These are phyloP conservation scores for Nesidiocoris tenuis DNA, from an alignment of 2,888 invertebrate species.

Conservation along the genomic window DNA sequence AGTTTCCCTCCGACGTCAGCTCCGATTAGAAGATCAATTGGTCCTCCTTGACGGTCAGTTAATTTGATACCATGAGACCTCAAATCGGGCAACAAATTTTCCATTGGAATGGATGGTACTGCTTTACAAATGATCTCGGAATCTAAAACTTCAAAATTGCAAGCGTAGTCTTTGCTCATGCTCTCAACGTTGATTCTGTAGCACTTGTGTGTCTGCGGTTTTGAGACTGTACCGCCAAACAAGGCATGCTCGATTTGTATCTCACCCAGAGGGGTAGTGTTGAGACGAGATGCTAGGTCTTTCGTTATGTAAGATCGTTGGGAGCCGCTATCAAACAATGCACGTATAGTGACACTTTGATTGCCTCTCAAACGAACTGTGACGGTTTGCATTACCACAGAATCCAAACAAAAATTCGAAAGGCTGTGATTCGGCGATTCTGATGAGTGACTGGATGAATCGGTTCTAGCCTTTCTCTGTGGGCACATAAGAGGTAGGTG, in stretches of 20 bases:
- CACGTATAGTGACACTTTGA: constrained; percentile 16
- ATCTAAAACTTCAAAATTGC: constrained; percentile 33
- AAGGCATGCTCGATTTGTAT: constrained; percentile 11
- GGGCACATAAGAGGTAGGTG: constrained; percentile 22
- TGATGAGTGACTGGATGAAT: neutral
- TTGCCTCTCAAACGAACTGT: neutral
- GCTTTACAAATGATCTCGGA: constrained; percentile 4
- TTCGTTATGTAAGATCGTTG: constrained; percentile 30
- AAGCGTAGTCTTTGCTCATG: constrained; percentile 8
- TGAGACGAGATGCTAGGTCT: neutral
- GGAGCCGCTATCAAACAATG: constrained; percentile 30
- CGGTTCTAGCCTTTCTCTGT: neutral
- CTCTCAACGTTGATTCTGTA: constrained; percentile 9
- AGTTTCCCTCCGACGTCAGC: constrained; percentile 33
- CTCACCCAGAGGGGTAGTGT: constrained; percentile 3
- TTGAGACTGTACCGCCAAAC: constrained; percentile 22
- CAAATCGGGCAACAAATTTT: neutral
- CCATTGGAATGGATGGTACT: neutral
- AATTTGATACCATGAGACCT: neutral
- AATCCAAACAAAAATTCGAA: neutral
- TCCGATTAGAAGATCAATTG: constrained; percentile 29
- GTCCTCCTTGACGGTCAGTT: neutral
- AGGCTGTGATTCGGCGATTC: neutral
- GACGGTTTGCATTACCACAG: constrained; percentile 27
- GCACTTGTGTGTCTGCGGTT: constrained; percentile 14